Evolutionary conservation across 2,888 invertebrate species (phyloP).

Genomic region (Pterostichus niger): DNA sequence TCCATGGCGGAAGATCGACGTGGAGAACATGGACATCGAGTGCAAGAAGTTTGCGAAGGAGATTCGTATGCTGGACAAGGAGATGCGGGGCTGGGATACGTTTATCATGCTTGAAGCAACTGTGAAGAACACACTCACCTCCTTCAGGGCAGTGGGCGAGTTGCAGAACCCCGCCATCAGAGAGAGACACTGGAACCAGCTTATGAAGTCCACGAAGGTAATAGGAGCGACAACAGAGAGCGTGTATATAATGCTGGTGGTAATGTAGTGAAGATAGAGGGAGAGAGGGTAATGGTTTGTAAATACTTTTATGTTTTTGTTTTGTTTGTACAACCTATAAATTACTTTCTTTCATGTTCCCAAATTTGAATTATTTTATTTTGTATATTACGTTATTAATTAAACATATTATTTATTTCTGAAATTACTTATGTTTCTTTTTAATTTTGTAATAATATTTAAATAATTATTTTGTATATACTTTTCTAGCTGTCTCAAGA

Average conservation of each 20-base stretch:
- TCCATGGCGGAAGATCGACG: constrained; percentile 97
- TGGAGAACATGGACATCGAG: constrained; percentile 99
- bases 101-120: constrained; percentile 93
- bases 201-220: constrained; percentile 98
- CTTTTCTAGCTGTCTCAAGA: too few relatives aligned
- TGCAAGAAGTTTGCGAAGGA: constrained; percentile 99
- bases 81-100: constrained; percentile 97
- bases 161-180: constrained; percentile 97
- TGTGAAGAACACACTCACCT: constrained; percentile 97
- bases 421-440: too few relatives aligned
- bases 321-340: too few relatives aligned
- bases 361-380: too few relatives aligned
- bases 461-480: too few relatives aligned
- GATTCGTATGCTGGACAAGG: constrained; percentile 94
- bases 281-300: neutral
- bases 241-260: neutral
- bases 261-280: constrained; percentile 10
- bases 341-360: too few relatives aligned
- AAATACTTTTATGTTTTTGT: neutral
- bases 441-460: too few relatives aligned
- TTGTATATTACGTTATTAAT: too few relatives aligned
- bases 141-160: constrained; percentile 95
- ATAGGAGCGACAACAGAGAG: constrained; percentile 51
- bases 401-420: too few relatives aligned
- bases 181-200: constrained; percentile 97